Conservation (phyloP, 2,797 vertebrate genomes). For the Chrysocyon brachyurus region DNA sequence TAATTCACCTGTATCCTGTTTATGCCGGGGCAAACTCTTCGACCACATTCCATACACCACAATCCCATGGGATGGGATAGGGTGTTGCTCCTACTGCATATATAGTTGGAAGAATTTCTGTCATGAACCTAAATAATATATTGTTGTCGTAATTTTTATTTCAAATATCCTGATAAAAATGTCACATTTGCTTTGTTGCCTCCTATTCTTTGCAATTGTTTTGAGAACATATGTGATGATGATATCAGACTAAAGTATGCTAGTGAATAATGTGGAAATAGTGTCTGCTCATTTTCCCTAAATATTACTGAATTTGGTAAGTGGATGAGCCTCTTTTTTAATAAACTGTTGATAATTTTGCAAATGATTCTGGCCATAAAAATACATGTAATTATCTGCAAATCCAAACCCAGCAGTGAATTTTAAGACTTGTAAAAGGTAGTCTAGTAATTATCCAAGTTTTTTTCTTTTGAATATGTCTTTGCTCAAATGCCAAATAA, state of each 20-base stretch:
- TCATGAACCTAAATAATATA: neutral
- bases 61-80: neutral
- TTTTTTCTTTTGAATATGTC: slow-evolving; percentile 68
- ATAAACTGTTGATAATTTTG: slow-evolving; percentile 47
- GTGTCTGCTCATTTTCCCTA: neutral
- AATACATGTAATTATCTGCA: neutral
- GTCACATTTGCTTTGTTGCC: neutral
- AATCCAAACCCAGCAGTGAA: neutral
- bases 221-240: neutral
- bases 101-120: neutral
- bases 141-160: neutral
- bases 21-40: neutral
- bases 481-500: slow-evolving; percentile 57
- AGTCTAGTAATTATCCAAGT: neutral
- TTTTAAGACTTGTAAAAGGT: slow-evolving; percentile 50
- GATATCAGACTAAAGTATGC: neutral
- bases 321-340: slow-evolving; percentile 38
- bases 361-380: slow-evolving; percentile 24
- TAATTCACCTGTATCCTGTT: neutral
- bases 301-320: slow-evolving; percentile 21
- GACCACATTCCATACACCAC: neutral
- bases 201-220: slow-evolving; percentile 38
- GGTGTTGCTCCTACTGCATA: neutral
- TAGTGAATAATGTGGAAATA: slow-evolving; percentile 21
- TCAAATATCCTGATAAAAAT: neutral